These are phyloP conservation scores for Hippocampus comes DNA, from an alignment of 2,113 vertebrate genomes.

Conservation along the genomic window DNA sequence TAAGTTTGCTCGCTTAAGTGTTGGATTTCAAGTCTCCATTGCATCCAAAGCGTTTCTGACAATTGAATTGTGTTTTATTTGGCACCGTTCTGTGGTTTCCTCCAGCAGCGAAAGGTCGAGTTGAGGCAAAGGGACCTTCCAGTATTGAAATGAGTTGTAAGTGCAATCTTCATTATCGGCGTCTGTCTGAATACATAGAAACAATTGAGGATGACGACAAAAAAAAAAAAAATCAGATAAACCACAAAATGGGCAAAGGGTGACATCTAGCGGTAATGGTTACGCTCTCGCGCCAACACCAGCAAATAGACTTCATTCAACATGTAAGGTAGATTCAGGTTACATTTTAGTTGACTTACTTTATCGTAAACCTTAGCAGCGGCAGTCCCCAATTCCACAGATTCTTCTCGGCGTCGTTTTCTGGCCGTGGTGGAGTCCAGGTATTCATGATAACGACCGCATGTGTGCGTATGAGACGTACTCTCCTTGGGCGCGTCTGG, in stretches of 20 bases:
- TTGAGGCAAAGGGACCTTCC: conserved; percentile 83
- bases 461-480: neutral
- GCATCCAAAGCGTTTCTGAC: conserved; percentile 61
- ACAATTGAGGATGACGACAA: too few relatives aligned
- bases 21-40: conserved; percentile 85
- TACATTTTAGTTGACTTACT: conserved; percentile 31
- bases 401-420: conserved; percentile 43
- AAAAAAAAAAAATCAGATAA: too few relatives aligned
- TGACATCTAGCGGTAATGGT: conserved; percentile 42
- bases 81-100: conserved; percentile 14
- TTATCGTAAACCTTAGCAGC: neutral
- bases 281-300: neutral
- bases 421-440: conserved; percentile 4
- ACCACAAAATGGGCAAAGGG: neutral
- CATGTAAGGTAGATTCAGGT: neutral
- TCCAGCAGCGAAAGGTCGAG: conserved; percentile 82
- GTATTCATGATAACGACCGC: conserved; percentile 21
- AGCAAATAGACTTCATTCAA: too few relatives aligned
- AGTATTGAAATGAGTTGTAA: conserved; percentile 89
- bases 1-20: neutral
- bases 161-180: conserved; percentile 69
- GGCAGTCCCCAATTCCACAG: neutral
- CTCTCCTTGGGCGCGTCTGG: neutral
- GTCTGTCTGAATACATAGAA: conserved; percentile 24
- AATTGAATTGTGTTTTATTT: conserved; percentile 35